Evolutionary conservation across 2,797 vertebrate genomes (phyloP).

Genomic region (Pseudochaenichthys georgianus): DNA sequence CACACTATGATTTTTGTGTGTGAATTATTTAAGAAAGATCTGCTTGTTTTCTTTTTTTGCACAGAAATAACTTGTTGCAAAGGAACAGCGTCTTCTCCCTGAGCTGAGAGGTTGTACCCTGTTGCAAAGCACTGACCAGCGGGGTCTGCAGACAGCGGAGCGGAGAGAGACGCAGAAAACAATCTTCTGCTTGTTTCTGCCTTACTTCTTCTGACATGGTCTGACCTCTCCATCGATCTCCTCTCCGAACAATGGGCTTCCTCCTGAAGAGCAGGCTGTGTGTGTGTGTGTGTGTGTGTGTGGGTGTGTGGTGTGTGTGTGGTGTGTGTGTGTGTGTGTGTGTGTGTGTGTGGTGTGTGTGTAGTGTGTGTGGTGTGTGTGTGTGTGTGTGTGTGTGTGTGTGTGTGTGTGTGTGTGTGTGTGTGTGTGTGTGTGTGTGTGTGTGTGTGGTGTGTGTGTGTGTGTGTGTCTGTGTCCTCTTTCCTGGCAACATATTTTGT

Average conservation of each 20-base stretch:
- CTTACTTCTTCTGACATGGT: slow-evolving; percentile 81
- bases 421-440: slow-evolving; percentile 31
- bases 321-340: no score
- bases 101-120: slow-evolving; percentile 68
- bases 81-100: slow-evolving; percentile 60
- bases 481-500: slow-evolving; percentile 70
- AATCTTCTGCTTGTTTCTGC: slow-evolving; percentile 82
- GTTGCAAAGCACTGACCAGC: slow-evolving; percentile 69
- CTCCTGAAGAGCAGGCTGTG: slow-evolving; percentile 68
- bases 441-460: slow-evolving; percentile 31
- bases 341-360: no score
- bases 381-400: slow-evolving; percentile 29
- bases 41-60: slow-evolving; percentile 18
- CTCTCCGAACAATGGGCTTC: slow-evolving; percentile 74
- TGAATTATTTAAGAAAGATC: neutral
- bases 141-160: slow-evolving; percentile 68
- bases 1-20: neutral
- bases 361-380: no score
- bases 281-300: slow-evolving; percentile 52
- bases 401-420: slow-evolving; percentile 27
- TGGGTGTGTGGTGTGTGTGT: no score
- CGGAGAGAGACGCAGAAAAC: slow-evolving; percentile 75
- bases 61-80: slow-evolving; percentile 44
- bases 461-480: slow-evolving; percentile 38
- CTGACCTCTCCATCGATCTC: slow-evolving; percentile 83